These are phyloP conservation scores for Heliconius charithonia DNA, from an alignment of 2,888 invertebrate species.

Conservation along the genomic window DNA sequence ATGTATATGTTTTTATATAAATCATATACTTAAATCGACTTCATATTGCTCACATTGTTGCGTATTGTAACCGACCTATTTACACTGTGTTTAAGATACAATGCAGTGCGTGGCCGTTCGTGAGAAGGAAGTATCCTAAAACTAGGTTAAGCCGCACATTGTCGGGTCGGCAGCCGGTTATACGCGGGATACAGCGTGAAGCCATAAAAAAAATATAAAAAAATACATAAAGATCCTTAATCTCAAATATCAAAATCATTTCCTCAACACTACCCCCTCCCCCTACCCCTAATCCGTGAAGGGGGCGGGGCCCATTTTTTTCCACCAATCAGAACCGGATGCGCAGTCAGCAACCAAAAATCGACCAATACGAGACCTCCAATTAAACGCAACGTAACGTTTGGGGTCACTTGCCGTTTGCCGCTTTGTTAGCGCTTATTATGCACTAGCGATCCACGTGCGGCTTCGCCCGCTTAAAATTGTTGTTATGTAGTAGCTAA, in stretches of 20 bases:
- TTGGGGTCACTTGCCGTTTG: conserved; percentile 77
- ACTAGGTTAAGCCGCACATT: too few species aligned
- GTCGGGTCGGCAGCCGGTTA: not conserved
- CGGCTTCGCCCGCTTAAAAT: conserved; percentile 39
- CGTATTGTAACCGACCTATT: too few species aligned
- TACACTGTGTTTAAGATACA: too few species aligned
- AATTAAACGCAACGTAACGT: conserved; percentile 75
- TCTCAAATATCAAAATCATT: conserved; percentile 58
- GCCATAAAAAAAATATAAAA: not conserved
- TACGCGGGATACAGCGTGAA: not conserved
- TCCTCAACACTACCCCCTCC: conserved; percentile 48
- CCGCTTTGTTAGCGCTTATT: conserved; percentile 58
- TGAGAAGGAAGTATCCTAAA: not conserved
- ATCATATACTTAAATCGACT: too few species aligned
- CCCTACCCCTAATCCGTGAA: conserved; percentile 65
- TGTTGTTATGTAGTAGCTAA: not conserved
- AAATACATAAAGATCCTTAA: conserved; percentile 31
- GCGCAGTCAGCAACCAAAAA: conserved; percentile 56
- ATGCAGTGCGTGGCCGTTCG: too few species aligned
- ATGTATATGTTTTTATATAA: too few species aligned
- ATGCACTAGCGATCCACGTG: conserved; percentile 43
- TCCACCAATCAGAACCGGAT: conserved; percentile 58
- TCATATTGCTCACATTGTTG: too few species aligned
- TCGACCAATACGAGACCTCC: conserved; percentile 65
- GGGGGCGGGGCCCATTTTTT: conserved; percentile 56